These are phyloP conservation scores for Denticeps clupeoides DNA, from an alignment of 2,797 vertebrate species.

Conservation along the genomic window DNA sequence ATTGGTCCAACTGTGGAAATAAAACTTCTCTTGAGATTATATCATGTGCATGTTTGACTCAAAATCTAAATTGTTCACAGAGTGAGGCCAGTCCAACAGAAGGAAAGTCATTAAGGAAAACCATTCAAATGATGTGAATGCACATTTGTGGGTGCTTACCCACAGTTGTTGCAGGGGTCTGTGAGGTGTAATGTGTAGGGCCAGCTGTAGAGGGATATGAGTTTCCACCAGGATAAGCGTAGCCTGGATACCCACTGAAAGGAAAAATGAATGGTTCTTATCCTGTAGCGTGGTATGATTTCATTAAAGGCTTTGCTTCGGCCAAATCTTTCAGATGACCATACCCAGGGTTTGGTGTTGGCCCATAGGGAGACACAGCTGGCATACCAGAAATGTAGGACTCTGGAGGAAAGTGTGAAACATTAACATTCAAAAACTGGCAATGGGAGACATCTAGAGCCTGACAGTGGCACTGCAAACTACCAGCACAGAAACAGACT, in stretches of 20 bases:
- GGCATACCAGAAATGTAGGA: constrained; percentile 91
- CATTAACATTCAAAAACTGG: neutral
- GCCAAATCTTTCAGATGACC: too few species aligned
- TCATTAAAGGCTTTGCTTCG: neutral
- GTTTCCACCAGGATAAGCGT: constrained; percentile 74
- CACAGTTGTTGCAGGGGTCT: constrained; percentile 76
- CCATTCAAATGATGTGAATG: neutral
- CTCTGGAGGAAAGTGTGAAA: constrained; percentile 53
- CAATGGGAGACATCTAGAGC: constrained; percentile 47
- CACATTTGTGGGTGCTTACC: constrained; percentile 67
- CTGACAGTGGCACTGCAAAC: constrained; percentile 21
- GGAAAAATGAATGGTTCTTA: constrained; percentile 12
- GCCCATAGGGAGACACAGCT: constrained; percentile 71
- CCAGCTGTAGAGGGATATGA: constrained; percentile 76
- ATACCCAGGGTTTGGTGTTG: constrained; percentile 83
- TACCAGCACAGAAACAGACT: too few species aligned
- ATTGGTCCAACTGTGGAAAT: too few species aligned
- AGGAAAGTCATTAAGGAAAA: too few species aligned
- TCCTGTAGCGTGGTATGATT: neutral
- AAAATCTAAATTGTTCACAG: too few species aligned
- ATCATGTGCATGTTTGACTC: too few species aligned
- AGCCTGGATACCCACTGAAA: constrained; percentile 66
- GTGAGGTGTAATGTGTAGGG: constrained; percentile 73
- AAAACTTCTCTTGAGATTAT: too few species aligned
- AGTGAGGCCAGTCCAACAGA: too few species aligned